Evolutionary conservation across 2,888 invertebrate genomes (phyloP), one percentile per base, ranked within the genome.

Genomic region (Biston betularia): DNA sequence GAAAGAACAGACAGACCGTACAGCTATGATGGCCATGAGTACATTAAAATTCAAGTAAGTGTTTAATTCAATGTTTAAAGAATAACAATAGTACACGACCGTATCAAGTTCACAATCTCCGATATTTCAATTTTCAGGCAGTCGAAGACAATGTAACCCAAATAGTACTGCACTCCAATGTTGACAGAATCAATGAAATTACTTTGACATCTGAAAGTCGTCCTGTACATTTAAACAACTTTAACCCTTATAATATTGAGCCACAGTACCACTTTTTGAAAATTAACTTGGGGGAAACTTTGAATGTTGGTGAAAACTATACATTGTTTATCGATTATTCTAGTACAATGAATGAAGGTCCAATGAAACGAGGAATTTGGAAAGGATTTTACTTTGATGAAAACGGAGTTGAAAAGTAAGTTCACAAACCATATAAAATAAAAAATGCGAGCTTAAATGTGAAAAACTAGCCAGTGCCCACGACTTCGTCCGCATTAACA

Each of bases 91-190:
- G 12, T 34, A 15, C 33, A 11, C 6, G n/a, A n/a, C n/a, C n/a
- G 12, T 6, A 33, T 6, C 12, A 49, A 33, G 0, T 12, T 12
- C 12, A 15, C 24, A 40, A 62, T 33, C 42, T 24, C 15, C 11
- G 45, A 53, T 45, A 42, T 50, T n/a, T 56, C 40, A 24, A 50
- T 11, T 80, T 94, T 24, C 70, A 88, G 81, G 87, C 94, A 0
- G 76, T 60, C 0, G 83, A 84, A 75, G 73, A 74, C n/a, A 79
- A 84, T 48, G 90, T 94, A 0, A 82, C 65, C 0, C 75, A 86
- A 72, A 86, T 95, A 6, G 86, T 92, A 0, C 77, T 95, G 1
- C 95, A 95, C 66, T 83, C 94, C 0, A 94, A 94, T 62, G 89
- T 94, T 0, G 84, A 90, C 74, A 65, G 73, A n/a, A 77, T 93